Conservation (phyloP, 2,113 vertebrate genomes). For the Xiphophorus hellerii region DNA sequence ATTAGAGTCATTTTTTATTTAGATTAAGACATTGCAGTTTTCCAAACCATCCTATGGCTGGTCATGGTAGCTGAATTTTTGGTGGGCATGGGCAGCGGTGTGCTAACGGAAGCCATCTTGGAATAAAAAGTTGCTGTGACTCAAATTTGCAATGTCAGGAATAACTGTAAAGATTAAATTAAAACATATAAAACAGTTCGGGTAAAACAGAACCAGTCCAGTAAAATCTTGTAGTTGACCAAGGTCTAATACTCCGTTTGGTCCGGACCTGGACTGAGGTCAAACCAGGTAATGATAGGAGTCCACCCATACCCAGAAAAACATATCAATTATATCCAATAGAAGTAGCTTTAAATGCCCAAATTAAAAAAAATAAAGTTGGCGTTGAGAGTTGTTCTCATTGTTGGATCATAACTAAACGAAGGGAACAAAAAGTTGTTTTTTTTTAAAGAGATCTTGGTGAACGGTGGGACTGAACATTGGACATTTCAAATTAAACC, state of each 20-base stretch:
- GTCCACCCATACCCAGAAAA: neutral
- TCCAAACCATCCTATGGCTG: neutral
- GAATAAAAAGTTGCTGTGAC: neutral
- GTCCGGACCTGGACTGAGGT: neutral
- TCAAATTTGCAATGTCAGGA: neutral
- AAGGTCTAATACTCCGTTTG: neutral
- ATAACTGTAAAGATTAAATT: neutral
- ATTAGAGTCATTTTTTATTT: neutral
- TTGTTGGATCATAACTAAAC: slow-evolving; percentile 1
- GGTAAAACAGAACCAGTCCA: neutral
- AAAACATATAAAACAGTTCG: neutral
- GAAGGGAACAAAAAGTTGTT: slow-evolving; percentile 13
- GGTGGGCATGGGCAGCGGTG: no score
- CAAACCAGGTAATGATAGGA: neutral
- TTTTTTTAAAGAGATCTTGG: slow-evolving; percentile 28
- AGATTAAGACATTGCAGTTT: neutral
- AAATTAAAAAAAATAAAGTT: slow-evolving; percentile 1
- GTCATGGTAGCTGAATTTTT: neutral
- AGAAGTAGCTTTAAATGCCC: neutral
- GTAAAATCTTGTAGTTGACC: neutral
- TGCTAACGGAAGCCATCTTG: neutral
- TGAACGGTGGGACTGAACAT: slow-evolving; percentile 22
- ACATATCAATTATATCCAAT: neutral
- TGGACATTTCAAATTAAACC: slow-evolving; percentile 51
- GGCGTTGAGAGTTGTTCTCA: neutral